These are phyloP conservation scores for Prunella himalayana DNA, from an alignment of 2,113 vertebrate genomes.

Conservation along the genomic window DNA sequence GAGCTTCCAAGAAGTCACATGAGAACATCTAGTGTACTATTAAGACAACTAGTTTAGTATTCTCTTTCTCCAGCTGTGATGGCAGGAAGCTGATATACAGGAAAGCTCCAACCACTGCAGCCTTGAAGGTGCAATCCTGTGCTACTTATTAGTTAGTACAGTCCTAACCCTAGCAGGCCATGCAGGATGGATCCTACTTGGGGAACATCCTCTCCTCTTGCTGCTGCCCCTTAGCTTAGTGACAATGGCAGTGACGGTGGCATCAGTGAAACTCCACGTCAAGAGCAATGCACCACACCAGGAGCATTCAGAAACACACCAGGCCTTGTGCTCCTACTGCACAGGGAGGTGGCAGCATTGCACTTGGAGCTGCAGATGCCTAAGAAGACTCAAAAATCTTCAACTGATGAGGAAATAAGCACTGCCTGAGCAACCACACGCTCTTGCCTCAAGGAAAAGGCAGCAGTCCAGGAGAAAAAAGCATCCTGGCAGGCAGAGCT, in stretches of 20 bases:
- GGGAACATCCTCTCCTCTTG: neutral
- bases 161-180: neutral
- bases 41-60: neutral
- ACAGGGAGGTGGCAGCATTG: neutral
- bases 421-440: neutral
- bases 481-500: neutral
- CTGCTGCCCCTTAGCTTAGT: neutral
- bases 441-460: neutral
- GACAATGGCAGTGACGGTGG: neutral
- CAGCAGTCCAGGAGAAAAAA: neutral
- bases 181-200: neutral
- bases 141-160: neutral
- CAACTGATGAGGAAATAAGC: neutral
- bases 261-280: rapidly evolving
- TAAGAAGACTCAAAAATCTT: neutral
- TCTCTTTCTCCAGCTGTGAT: neutral
- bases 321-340: neutral
- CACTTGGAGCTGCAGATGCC: neutral
- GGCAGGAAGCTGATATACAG: neutral
- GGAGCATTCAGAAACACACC: neutral
- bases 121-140: neutral
- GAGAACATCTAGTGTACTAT: neutral
- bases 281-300: neutral
- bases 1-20: neutral
- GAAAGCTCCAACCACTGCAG: neutral